Percentiles rank a stretch among this genome's conserved stretches.
These are phyloP conservation scores for Chrysodeixis includens DNA, from an alignment of 2,888 invertebrate genomes.

Conservation along the genomic window DNA sequence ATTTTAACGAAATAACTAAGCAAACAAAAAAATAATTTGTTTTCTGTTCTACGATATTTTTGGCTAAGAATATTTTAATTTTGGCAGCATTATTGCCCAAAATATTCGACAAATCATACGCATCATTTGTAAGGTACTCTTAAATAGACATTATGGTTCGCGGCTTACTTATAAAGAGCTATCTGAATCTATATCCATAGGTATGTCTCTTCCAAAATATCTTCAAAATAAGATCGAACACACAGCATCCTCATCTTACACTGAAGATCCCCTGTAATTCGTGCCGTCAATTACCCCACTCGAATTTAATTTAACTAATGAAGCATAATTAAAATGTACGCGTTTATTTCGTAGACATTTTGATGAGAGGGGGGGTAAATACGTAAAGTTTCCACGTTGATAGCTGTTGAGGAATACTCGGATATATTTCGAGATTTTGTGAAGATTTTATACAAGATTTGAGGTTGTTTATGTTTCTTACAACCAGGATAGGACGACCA, in stretches of 20 bases:
- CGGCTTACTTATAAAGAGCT: no score
- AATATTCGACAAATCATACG: no score
- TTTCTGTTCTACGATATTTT: no score
- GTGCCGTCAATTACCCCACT: slow-evolving; percentile 85
- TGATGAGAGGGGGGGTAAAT: slow-evolving; percentile 67
- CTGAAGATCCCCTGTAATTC: slow-evolving; percentile 78
- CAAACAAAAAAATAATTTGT: no score
- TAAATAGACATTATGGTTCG: no score
- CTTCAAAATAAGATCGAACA: slow-evolving; percentile 44
- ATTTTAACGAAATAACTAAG: no score
- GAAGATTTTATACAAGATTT: slow-evolving; percentile 24
- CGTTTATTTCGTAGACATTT: slow-evolving; percentile 78
- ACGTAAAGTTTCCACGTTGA: slow-evolving; percentile 63
- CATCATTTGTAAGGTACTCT: no score
- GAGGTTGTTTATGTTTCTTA: not conserved
- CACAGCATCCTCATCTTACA: slow-evolving; percentile 61
- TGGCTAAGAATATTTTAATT: no score
- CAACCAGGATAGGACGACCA: not conserved
- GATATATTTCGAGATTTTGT: slow-evolving; percentile 47
- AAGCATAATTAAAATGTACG: slow-evolving; percentile 88
- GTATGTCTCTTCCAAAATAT: slow-evolving; percentile 1
- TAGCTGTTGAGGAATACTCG: slow-evolving; percentile 46
- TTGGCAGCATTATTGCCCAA: no score
- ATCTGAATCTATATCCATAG: no score
- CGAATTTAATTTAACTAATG: slow-evolving; percentile 89